These are phyloP conservation scores for Lordiphosa mommai DNA, from an alignment of 1,140 invertebrate genomes.

Conservation along the genomic window DNA sequence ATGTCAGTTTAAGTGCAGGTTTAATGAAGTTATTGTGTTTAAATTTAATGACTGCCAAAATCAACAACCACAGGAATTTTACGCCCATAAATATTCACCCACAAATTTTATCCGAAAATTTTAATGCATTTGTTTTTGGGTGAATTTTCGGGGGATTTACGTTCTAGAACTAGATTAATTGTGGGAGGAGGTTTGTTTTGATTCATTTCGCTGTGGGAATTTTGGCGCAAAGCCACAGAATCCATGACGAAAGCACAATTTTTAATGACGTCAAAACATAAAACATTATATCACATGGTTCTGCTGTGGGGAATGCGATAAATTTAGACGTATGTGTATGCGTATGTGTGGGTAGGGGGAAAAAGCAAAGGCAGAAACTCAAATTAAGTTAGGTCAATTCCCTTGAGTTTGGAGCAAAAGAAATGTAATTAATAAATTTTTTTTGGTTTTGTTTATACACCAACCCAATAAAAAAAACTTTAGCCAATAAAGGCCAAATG, in stretches of 20 bases:
- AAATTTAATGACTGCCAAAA: background rate
- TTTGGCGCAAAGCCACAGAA: background rate
- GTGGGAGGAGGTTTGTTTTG: conserved; percentile 2
- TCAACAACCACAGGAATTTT: background rate
- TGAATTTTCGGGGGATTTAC: background rate
- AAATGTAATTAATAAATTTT: too few species aligned
- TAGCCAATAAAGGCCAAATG: background rate
- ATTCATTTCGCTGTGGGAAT: background rate
- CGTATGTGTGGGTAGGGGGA: background rate
- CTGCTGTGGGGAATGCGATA: conserved; percentile 1
- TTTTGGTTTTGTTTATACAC: too few species aligned
- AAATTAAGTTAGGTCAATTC: too few species aligned
- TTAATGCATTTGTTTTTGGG: background rate
- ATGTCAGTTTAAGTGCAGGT: background rate
- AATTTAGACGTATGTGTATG: background rate
- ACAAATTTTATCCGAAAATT: background rate
- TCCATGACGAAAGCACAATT: conserved; percentile 28
- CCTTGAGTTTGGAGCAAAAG: too few species aligned
- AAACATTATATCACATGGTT: conserved; percentile 19
- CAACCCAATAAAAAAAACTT: background rate
- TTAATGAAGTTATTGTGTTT: conserved; percentile 7
- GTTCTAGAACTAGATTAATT: background rate
- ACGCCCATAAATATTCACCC: background rate
- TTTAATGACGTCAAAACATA: conserved; percentile 30
- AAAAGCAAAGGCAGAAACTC: background rate